Evolutionary conservation across 2,113 vertebrate species (phyloP), one percentile per base, ranked within the genome.

Genomic region (Apus apus): DNA sequence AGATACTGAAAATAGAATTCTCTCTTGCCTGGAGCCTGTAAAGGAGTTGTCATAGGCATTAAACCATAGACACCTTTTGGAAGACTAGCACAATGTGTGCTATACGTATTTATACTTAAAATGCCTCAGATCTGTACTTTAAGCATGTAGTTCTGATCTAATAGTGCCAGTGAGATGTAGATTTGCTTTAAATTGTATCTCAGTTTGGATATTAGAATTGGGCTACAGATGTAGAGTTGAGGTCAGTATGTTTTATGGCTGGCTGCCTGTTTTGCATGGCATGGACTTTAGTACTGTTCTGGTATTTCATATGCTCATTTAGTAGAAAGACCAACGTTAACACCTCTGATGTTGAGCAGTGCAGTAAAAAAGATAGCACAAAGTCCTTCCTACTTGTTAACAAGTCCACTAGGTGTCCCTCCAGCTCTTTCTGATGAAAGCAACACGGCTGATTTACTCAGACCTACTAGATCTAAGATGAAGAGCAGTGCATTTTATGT

Each of bases 371-470:
- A 8, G 22, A 34, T 20, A 68, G 61, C 43, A n/a, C 30, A 53
- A 56, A 73, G 51, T 38, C 53, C 27, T 87, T 54, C 18, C 50
- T 82, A 7, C 57, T 61, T 71, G 53, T 68, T 34, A 68, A 5
- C 23, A 75, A 76, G 38, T 64, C 96, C 97, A 95, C 97, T 96
- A 97, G 96, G 84, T 97, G 97, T 89, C 97, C 62, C 87, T 84
- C 90, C 84, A 92, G 88, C 78, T 85, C 97, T 95, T 94, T 74
- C 65, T 53, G 81, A 73, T 48, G 62, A 15, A 68, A 48, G 50
- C 4, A 43, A 43, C 36, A 6, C 2, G 40, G 29, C 34, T 66
- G n/a, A 25, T 70, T 78, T 60, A 18, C 29, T 68, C 46, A 17
- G 13, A 73, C 26, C 75, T 53, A 66, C 51, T 15, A 50, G 32